Percentiles rank a stretch among this genome's conserved stretches.
These are phyloP conservation scores for Ptilonorhynchus violaceus DNA, from an alignment of 2,113 vertebrate genomes.

Conservation along the genomic window DNA sequence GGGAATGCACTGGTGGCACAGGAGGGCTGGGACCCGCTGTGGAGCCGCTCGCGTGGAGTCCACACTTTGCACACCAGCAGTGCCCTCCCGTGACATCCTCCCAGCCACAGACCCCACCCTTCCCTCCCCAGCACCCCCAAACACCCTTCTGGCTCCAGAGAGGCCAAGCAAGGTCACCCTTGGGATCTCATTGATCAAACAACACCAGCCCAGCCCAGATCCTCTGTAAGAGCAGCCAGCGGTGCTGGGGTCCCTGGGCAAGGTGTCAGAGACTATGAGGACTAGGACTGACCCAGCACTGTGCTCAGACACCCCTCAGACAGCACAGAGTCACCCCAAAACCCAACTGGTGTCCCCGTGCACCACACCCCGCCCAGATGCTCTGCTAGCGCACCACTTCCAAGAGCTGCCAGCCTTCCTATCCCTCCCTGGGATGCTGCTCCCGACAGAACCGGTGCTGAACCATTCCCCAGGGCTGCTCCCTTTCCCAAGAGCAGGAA, in stretches of 20 bases:
- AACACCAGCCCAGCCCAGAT: background rate
- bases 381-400: background rate
- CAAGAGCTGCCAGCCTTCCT: background rate
- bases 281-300: background rate
- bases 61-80: fast-evolving
- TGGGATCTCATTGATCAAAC: background rate
- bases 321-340: background rate
- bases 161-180: background rate
- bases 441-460: background rate
- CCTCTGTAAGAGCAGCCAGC: background rate
- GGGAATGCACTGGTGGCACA: fast-evolving
- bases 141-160: background rate
- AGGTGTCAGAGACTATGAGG: background rate
- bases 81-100: background rate
- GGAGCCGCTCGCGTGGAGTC: fast-evolving
- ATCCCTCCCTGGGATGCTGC: background rate
- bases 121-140: fast-evolving
- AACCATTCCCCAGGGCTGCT: background rate
- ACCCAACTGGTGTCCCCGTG: background rate
- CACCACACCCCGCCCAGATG: background rate
- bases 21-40: background rate
- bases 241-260: background rate
- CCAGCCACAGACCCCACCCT: background rate
- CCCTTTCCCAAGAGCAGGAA: background rate
- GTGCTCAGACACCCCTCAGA: background rate